phyloP scores from a whole-genome alignment of 2,797 vertebrate species.

The Danio jaintianensis region DNA sequence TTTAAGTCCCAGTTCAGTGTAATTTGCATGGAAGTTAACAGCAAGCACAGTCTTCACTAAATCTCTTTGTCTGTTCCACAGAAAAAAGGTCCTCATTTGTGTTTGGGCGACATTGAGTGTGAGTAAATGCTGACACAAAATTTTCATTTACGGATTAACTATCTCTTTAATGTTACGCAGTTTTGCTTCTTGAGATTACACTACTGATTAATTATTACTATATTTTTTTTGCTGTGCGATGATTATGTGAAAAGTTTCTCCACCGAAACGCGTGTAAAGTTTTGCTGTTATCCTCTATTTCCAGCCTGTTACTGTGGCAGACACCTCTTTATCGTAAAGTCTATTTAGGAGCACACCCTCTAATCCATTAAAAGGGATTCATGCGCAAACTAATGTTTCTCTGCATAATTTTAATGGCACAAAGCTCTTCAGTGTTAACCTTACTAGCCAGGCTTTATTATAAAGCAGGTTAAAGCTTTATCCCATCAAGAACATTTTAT shows the following conservation, averaged over 20 bases:
- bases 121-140: neutral
- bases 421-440: conserved; percentile 80
- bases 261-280: conserved; percentile 20
- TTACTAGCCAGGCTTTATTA: conserved; percentile 76
- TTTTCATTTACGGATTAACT: neutral
- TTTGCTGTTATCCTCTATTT: conserved; percentile 33
- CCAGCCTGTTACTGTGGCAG: conserved; percentile 34
- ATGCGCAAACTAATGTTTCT: conserved; percentile 71
- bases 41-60: neutral
- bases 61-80: neutral
- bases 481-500: conserved; percentile 60
- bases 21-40: conserved; percentile 6
- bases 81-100: neutral
- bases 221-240: neutral
- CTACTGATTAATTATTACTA: conserved; percentile 2
- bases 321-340: conserved; percentile 70
- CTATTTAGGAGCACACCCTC: conserved; percentile 73
- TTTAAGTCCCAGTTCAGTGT: neutral
- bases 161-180: neutral
- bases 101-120: neutral
- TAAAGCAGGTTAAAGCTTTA: conserved; percentile 66
- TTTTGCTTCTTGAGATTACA: neutral
- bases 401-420: conserved; percentile 78
- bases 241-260: neutral
- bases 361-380: conserved; percentile 79